A percentile compares a stretch with the other conserved stretches of the same genome.
Conservation (phyloP, 2,113 vertebrate genomes). For the Rhadina sibilatrix region DNA sequence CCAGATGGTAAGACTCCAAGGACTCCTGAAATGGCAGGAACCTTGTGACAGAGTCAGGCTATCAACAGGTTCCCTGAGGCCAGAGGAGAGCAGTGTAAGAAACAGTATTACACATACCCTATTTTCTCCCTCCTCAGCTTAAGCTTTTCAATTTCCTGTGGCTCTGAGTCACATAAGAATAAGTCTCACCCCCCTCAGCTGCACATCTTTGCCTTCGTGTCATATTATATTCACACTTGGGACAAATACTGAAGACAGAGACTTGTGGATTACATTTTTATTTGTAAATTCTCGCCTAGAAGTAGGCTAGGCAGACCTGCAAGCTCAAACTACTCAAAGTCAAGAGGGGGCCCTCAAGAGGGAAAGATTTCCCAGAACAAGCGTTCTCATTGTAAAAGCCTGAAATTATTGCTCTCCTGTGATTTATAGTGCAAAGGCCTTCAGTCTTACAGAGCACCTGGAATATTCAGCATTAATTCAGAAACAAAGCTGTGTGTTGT, state of each 20-base stretch:
- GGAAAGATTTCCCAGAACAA: conserved; percentile 21
- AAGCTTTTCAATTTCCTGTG: conserved; percentile 18
- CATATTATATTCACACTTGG: background rate
- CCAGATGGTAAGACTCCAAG: background rate
- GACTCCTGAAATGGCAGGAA: background rate
- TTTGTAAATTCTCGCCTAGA: background rate
- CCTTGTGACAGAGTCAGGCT: background rate
- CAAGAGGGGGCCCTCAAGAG: background rate
- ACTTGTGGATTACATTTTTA: background rate
- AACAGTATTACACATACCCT: background rate
- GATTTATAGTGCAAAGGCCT: conserved; percentile 25
- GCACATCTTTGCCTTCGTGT: background rate
- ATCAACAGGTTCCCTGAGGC: background rate
- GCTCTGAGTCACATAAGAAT: background rate
- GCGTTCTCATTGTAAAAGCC: conserved; percentile 9
- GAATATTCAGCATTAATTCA: background rate
- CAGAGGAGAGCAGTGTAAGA: background rate
- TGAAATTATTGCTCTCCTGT: conserved; percentile 25
- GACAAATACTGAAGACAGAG: background rate
- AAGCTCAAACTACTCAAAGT: background rate
- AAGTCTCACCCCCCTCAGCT: background rate
- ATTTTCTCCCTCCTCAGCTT: background rate
- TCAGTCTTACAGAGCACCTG: conserved; percentile 1
- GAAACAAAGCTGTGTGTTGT: background rate
- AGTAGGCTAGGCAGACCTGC: background rate